Conservation (phyloP, 2,797 vertebrate genomes). For the Phrynocephalus forsythii region DNA sequence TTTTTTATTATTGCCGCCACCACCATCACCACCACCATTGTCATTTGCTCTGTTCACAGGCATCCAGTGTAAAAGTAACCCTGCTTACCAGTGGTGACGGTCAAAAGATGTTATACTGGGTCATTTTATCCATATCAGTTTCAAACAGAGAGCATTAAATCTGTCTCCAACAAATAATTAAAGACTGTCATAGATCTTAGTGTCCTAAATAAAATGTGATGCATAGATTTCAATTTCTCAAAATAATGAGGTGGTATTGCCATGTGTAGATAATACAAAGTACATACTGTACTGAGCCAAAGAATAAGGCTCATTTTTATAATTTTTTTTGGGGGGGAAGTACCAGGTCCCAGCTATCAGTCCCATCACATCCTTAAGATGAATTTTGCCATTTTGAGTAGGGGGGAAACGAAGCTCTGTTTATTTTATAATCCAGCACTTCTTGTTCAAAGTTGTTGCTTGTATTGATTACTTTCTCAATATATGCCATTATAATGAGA, state of each 20-base stretch:
- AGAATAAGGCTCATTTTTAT: not conserved
- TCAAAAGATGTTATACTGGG: too few species aligned
- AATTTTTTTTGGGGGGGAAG: too few species aligned
- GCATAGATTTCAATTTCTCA: not conserved
- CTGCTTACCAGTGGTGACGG: too few species aligned
- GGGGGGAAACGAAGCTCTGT: not conserved
- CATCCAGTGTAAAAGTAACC: too few species aligned
- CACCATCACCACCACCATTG: too few species aligned
- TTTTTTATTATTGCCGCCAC: too few species aligned
- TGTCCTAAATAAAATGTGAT: not conserved
- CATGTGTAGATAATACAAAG: not conserved
- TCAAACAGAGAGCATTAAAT: not conserved
- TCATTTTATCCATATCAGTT: not conserved
- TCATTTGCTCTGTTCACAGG: too few species aligned
- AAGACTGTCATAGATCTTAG: not conserved
- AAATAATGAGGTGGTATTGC: not conserved
- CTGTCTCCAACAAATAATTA: not conserved
- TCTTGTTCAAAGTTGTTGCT: not conserved
- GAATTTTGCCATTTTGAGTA: not conserved
- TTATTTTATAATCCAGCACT: not conserved
- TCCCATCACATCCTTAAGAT: not conserved
- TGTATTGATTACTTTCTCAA: not conserved
- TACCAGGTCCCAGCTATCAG: not conserved
- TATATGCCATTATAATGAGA: not conserved
- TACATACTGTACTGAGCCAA: not conserved